Base-by-base conservation (phyloP, 2,797 vertebrate species). In the Danio kyathit region DNA sequence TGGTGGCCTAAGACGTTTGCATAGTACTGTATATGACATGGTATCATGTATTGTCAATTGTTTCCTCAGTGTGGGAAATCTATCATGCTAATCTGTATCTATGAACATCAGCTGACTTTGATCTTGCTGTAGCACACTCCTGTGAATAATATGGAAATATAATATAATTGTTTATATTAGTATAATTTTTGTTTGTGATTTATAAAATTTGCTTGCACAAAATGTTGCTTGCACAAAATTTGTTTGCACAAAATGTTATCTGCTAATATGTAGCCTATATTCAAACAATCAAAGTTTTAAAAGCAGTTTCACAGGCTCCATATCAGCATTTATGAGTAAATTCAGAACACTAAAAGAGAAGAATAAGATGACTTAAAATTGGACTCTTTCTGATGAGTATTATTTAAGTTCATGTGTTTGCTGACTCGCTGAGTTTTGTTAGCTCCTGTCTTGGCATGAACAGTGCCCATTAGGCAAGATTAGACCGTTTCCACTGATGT, bases 381-480 rank as follows among this genome's bases (percentile, higher is more conserved):
- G 16, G 12, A 43, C n/a, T 21, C 7, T 10, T 51, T 52, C 46
- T 52, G 44, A 19, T 11, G 1, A 0, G 60, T 11, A 21, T 76
- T 65, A 19, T 65, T 8, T 65, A 16, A 29, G 11, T 10, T 64
- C 2, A 14, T 11, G 40, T 46, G 9, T 57, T 72, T 43, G 74
- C 61, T 76, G 74, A 76, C 38, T 76, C 74, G 56, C 16, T 46
- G 38, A 29, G 61, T 56, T 17, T 0, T 49, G 11, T 74, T 77
- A 46, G 64, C 16, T 77, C 16, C 38, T 48, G 43, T 69, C 19
- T 69, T 13, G 14, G 64, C 16, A 29, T 17, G 44, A n/a, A 46
- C 3, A 11, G 6, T 43, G 54, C 49, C 51, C 73, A 65, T 46
- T 13, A 5, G 4, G n/a, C 38, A 65, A 41, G 48, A 64, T 76